Evolutionary conservation across 2,888 invertebrate species (phyloP).

Genomic region (Cabera pusaria): DNA sequence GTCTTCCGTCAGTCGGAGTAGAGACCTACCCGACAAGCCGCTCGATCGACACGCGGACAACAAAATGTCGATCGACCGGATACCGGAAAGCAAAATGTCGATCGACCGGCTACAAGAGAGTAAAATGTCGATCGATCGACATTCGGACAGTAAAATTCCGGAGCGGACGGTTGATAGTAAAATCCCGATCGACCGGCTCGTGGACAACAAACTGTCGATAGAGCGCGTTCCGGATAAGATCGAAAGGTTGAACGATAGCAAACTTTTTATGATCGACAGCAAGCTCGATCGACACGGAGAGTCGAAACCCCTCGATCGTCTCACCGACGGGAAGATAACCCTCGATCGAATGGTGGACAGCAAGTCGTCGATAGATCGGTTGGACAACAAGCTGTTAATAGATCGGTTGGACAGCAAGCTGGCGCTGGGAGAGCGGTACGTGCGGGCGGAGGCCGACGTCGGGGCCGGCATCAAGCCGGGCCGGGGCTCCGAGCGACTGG

Average conservation of each 20-base stretch:
- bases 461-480: slow-evolving; percentile 63
- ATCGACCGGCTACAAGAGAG: slow-evolving; percentile 28
- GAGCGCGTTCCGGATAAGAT: slow-evolving; percentile 9
- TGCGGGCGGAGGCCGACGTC: slow-evolving; percentile 72
- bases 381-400: slow-evolving; percentile 36
- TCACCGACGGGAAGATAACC: slow-evolving; percentile 24
- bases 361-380: slow-evolving; percentile 31
- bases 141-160: not conserved
- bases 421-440: slow-evolving; percentile 47
- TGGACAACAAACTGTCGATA: slow-evolving; percentile 14
- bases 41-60: slow-evolving; percentile 11
- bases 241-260: slow-evolving; percentile 10
- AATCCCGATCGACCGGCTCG: slow-evolving; percentile 6
- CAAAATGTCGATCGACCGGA: slow-evolving; percentile 9
- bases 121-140: slow-evolving; percentile 16
- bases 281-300: slow-evolving; percentile 17
- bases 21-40: slow-evolving; percentile 34
- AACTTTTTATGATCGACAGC: slow-evolving; percentile 22
- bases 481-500: slow-evolving; percentile 59
- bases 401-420: slow-evolving; percentile 47
- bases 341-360: slow-evolving; percentile 15
- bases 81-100: slow-evolving; percentile 17
- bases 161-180: slow-evolving; percentile 35
- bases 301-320: slow-evolving; percentile 34
- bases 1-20: slow-evolving; percentile 44